phyloP scores from a whole-genome alignment of 1,140 invertebrate genomes.

The Drosophila busckii region DNA sequence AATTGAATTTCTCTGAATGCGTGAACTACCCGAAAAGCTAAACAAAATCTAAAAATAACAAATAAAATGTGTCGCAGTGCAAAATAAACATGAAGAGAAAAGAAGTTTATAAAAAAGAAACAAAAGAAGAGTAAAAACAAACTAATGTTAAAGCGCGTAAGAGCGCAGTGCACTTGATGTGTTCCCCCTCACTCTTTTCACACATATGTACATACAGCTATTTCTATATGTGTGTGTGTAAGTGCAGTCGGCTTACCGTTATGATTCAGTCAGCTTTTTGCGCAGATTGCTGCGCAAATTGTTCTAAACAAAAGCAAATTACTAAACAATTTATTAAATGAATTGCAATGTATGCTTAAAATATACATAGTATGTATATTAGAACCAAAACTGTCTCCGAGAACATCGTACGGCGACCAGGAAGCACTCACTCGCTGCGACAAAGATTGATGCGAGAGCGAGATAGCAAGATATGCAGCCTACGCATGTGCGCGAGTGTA shows the following conservation, averaged over 20 bases:
- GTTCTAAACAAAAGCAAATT: conserved; percentile 34
- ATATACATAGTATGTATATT: conserved; percentile 39
- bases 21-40: background rate
- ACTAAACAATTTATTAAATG: conserved; percentile 50
- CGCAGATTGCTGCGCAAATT: conserved; percentile 60
- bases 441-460: conserved; percentile 73
- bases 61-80: conserved; percentile 44
- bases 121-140: conserved; percentile 33
- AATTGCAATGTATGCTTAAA: conserved; percentile 44
- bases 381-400: conserved; percentile 20
- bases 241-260: conserved; percentile 48
- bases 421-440: conserved; percentile 63
- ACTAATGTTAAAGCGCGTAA: no score
- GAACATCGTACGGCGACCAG: conserved; percentile 39
- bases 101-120: conserved; percentile 35
- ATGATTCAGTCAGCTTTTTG: conserved; percentile 67
- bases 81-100: conserved; percentile 43
- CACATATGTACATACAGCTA: no score
- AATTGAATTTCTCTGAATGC: conserved; percentile 11
- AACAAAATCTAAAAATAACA: conserved; percentile 47
- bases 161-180: no score
- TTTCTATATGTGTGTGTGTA: conserved; percentile 4
- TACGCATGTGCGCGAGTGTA: conserved; percentile 1
- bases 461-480: conserved; percentile 27
- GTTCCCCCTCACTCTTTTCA: conserved; percentile 15